Evolutionary conservation across 2,113 vertebrate species (phyloP).

Genomic region (Macroglossus sobrinus): DNA sequence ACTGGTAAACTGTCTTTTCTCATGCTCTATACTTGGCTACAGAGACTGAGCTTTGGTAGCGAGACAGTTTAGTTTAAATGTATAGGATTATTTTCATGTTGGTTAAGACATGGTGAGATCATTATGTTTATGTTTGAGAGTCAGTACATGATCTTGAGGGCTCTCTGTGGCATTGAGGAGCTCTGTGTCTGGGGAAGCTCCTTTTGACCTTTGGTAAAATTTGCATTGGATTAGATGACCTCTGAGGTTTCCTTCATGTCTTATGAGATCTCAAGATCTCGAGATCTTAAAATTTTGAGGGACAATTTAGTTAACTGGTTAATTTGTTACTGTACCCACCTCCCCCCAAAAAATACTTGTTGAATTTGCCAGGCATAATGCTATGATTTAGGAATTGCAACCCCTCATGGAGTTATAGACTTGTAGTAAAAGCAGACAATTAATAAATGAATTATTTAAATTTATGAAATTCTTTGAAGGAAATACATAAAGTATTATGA

Average conservation of each 20-base stretch:
- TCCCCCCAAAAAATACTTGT: neutral
- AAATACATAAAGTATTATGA: neutral
- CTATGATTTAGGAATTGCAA: neutral
- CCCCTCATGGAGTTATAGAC: neutral
- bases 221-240: neutral
- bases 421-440: neutral
- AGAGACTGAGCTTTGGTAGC: constrained; percentile 3
- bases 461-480: constrained; percentile 5
- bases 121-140: neutral
- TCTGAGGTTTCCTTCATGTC: constrained; percentile 7
- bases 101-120: neutral
- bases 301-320: neutral
- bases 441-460: neutral
- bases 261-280: neutral
- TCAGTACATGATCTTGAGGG: neutral
- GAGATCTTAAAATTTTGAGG: neutral
- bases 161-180: neutral
- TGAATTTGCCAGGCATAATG: neutral
- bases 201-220: constrained; percentile 9
- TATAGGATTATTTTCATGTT: neutral
- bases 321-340: neutral
- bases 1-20: neutral
- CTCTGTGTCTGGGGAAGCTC: neutral
- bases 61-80: neutral
- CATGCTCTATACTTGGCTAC: neutral